Base-by-base conservation (phyloP, 2,113 vertebrate genomes). In the Tragulus kanchil region DNA sequence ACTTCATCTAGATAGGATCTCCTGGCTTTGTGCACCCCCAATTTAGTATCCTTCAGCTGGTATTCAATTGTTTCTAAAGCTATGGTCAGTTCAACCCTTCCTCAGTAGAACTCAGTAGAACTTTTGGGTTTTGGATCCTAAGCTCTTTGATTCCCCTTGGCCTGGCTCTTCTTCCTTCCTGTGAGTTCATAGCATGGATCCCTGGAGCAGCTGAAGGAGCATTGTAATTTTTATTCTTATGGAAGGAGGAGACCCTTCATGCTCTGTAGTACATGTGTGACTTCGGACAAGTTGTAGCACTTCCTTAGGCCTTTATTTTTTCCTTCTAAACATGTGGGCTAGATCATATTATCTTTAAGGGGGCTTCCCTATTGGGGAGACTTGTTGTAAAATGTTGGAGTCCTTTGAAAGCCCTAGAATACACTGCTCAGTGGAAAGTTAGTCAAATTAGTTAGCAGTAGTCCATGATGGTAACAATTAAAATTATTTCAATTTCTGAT, bases 1-100 rank as follows among this genome's bases (percentile, higher is more conserved):
- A 83, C 89, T 97, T 93, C 90, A 78, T 69, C 61, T 0, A 45
- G 88, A 42, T 14, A 78, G 48, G 11, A 62, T 97, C 90, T 45
- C 77, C 52, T 94, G 96, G 3, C 48, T 92, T 69, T 94, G 92
- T 81, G 61, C 67, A 83, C 31, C 69, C 69, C 92, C 58, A 93
- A 58, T 23, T 73, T 48, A 78, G 77, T 73, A 93, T 97, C 31
- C 65, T 69, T 42, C 21, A 52, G 81, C 89, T 78, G 96, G 54
- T 90, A 75, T 64, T 97, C 92, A 65, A 9, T 94, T 90, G 89
- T 81, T 89, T 90, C 89, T 93, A 42, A 91, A 73, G 90, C 54
- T 93, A 87, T 8, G 91, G 13, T 8, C 82, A 97, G 67, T 78
- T 92, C 88, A 85, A 31, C 95, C 89, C 96, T 97, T 84, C 36